Evolutionary conservation across 2,797 vertebrate genomes (phyloP).

Genomic region (Clarias platycephalus): DNA sequence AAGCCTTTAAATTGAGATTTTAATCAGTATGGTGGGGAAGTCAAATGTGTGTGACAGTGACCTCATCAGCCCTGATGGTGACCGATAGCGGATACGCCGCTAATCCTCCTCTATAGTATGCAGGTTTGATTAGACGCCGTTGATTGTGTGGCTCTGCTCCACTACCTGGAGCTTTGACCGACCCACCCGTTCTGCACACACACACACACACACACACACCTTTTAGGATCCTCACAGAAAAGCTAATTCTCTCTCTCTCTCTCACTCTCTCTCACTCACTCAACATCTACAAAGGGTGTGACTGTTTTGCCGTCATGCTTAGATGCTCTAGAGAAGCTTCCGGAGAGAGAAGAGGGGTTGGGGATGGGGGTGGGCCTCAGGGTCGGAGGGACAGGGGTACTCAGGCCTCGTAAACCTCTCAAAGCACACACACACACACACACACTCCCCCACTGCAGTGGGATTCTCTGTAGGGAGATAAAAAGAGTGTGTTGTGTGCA

Average conservation of each 20-base stretch:
- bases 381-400: slow-evolving; percentile 49
- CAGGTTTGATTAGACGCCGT: neutral
- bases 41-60: slow-evolving; percentile 13
- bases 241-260: slow-evolving; percentile 27
- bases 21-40: slow-evolving; percentile 14
- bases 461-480: slow-evolving; percentile 60
- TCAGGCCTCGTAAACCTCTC: slow-evolving; percentile 57
- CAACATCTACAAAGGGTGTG: slow-evolving; percentile 51
- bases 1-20: slow-evolving; percentile 5
- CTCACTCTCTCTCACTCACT: slow-evolving; percentile 32
- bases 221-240: slow-evolving; percentile 47
- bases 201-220: slow-evolving; percentile 33
- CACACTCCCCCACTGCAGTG: slow-evolving; percentile 53
- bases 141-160: slow-evolving; percentile 30
- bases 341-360: slow-evolving; percentile 40
- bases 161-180: slow-evolving; percentile 35
- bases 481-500: slow-evolving; percentile 57
- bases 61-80: slow-evolving; percentile 12
- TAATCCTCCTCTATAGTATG: neutral
- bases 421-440: slow-evolving; percentile 27
- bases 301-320: slow-evolving; percentile 57
- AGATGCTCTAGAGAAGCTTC: slow-evolving; percentile 58
- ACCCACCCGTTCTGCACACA: slow-evolving; percentile 23
- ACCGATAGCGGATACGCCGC: neutral
- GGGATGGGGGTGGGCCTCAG: slow-evolving; percentile 42